These are phyloP conservation scores for Dicaeum eximium DNA, from an alignment of 2,113 vertebrate genomes.

Conservation along the genomic window DNA sequence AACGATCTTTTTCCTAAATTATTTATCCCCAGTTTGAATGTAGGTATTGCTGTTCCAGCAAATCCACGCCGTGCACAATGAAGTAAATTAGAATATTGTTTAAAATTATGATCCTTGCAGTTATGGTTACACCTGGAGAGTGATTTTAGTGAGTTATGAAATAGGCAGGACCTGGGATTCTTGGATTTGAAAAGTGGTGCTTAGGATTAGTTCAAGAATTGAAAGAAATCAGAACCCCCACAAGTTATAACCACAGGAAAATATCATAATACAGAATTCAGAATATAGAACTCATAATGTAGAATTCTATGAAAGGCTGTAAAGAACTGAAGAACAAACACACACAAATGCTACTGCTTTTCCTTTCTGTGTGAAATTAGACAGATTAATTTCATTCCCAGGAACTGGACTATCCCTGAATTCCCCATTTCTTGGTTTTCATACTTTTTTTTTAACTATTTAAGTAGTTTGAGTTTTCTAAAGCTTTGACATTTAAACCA, in stretches of 20 bases:
- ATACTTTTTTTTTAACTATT: not conserved
- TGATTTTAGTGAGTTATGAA: not conserved
- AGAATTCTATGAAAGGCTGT: not conserved
- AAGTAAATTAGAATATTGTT: not conserved
- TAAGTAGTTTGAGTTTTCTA: not conserved
- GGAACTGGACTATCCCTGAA: not conserved
- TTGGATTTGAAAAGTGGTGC: not conserved
- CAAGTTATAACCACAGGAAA: not conserved
- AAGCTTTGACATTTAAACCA: not conserved
- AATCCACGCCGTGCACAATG: not conserved
- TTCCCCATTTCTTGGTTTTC: not conserved
- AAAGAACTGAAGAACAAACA: not conserved
- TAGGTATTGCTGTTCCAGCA: not conserved
- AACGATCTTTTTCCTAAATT: not conserved
- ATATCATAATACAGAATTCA: not conserved
- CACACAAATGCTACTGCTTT: not conserved
- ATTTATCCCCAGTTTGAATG: not conserved
- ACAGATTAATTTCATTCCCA: not conserved
- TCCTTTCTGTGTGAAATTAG: not conserved
- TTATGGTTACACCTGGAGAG: not conserved
- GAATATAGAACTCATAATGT: not conserved
- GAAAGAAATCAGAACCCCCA: accelerated
- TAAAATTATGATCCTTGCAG: not conserved
- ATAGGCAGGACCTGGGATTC: not conserved
- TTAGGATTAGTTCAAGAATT: not conserved